These are phyloP conservation scores for Turdus rufiventris DNA, from an alignment of 2,113 vertebrate species.

Conservation along the genomic window DNA sequence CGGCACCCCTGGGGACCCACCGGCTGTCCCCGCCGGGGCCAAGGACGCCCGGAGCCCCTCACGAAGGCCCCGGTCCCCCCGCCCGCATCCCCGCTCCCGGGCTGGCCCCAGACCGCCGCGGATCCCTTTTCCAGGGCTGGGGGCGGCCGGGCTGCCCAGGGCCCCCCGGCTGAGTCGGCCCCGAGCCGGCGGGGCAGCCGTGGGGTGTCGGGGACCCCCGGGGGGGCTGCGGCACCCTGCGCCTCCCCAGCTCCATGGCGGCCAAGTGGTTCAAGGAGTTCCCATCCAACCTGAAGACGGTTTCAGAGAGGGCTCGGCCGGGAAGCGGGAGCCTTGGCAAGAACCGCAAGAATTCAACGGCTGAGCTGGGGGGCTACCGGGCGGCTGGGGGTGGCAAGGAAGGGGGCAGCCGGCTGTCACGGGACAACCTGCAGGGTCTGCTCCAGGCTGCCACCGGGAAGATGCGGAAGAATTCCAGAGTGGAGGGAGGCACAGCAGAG, in stretches of 20 bases:
- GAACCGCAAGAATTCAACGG: conserved; percentile 86
- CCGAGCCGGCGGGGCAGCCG: not conserved
- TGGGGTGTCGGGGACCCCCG: not conserved
- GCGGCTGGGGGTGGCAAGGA: conserved; percentile 56
- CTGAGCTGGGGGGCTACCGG: conserved; percentile 74
- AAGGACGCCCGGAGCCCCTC: not conserved
- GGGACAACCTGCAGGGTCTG: conserved; percentile 81
- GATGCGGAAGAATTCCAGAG: conserved; percentile 84
- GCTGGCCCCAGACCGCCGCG: not conserved
- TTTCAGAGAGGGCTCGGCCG: conserved; percentile 79
- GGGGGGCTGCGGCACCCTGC: not conserved
- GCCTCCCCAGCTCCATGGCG: conserved; percentile 75
- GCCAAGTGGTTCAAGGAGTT: conserved; percentile 95
- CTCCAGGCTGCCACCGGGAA: conserved; percentile 79
- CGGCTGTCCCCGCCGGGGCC: not conserved
- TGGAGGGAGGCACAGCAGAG: conserved; percentile 66
- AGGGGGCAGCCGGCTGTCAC: conserved; percentile 67
- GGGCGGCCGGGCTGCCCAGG: not conserved
- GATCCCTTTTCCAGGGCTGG: not conserved
- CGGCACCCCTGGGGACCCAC: not conserved
- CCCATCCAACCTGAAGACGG: conserved; percentile 87
- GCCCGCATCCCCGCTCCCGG: not conserved
- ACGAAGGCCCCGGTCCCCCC: not conserved
- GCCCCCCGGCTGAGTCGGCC: not conserved
- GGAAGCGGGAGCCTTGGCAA: conserved; percentile 74